These are phyloP conservation scores for Netelia melanura DNA, from an alignment of 2,888 invertebrate genomes.

Conservation along the genomic window DNA sequence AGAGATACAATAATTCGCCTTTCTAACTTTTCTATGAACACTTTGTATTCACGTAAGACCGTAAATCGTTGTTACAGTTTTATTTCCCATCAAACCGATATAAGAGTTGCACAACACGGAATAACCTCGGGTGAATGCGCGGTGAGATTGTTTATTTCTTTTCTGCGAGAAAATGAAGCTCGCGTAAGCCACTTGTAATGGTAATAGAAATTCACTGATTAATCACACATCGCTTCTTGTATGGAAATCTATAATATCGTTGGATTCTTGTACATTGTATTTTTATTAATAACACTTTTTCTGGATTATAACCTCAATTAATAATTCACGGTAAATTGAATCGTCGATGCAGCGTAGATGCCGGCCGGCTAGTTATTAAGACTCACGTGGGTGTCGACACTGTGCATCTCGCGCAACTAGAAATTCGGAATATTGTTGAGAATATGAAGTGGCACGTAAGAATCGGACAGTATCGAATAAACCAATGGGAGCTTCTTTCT, in stretches of 20 bases:
- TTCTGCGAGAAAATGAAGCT: background rate
- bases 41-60: constrained; percentile 53
- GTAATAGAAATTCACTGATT: too few species aligned
- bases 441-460: background rate
- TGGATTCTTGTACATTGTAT: background rate
- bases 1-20: constrained; percentile 38
- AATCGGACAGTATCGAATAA: background rate
- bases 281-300: background rate
- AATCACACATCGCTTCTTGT: background rate
- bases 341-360: background rate
- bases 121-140: constrained; percentile 35
- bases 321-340: background rate
- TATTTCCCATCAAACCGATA: constrained; percentile 16
- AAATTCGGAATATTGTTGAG: background rate
- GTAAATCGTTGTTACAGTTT: constrained; percentile 51
- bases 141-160: constrained; percentile 19
- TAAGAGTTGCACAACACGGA: constrained; percentile 60
- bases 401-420: background rate
- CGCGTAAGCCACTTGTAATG: background rate
- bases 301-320: background rate
- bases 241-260: background rate
- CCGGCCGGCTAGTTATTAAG: constrained; percentile 24
- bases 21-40: constrained; percentile 39
- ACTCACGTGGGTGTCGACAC: constrained; percentile 27
- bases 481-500: background rate